Conservation (phyloP, 2,888 invertebrate species). For the Aphodius sticticus region DNA sequence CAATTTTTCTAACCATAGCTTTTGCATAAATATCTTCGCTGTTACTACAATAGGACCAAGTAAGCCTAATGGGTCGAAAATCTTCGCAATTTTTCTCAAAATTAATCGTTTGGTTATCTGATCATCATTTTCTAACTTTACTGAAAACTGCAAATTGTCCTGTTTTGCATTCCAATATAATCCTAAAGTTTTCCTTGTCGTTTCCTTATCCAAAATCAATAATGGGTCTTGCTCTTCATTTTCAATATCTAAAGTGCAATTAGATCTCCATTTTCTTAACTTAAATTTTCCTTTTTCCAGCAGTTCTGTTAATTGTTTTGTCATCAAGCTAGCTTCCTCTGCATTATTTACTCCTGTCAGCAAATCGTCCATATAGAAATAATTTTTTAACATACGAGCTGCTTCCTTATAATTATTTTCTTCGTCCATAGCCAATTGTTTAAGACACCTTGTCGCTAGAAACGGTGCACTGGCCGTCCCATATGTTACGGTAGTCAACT, state of each 20-base stretch:
- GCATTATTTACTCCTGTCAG: too few relatives aligned
- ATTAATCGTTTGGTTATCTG: constrained; percentile 32
- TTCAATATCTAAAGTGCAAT: constrained; percentile 8
- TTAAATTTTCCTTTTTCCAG: constrained; percentile 27
- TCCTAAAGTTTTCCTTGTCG: constrained; percentile 31
- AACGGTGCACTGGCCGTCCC: constrained; percentile 42
- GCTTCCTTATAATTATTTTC: constrained; percentile 34
- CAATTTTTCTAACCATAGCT: constrained; percentile 32
- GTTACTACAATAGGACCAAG: constrained; percentile 33
- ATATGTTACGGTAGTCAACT: constrained; percentile 43
- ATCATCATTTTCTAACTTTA: neutral
- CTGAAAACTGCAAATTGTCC: constrained; percentile 24
- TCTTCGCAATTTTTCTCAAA: constrained; percentile 24
- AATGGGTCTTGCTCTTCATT: neutral
- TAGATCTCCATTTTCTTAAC: constrained; percentile 31
- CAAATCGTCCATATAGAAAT: too few relatives aligned
- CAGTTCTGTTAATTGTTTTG: neutral
- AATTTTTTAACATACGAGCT: too few relatives aligned
- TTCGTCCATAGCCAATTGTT: constrained; percentile 27
- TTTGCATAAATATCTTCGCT: constrained; percentile 45
- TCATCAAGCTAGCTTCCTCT: neutral
- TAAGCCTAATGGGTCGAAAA: constrained; percentile 34
- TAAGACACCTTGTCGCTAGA: constrained; percentile 34
- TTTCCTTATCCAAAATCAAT: constrained; percentile 9
- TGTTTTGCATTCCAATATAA: constrained; percentile 28